phyloP scores from a whole-genome alignment of 2,888 invertebrate genomes.

The Thymelicus acteon region DNA sequence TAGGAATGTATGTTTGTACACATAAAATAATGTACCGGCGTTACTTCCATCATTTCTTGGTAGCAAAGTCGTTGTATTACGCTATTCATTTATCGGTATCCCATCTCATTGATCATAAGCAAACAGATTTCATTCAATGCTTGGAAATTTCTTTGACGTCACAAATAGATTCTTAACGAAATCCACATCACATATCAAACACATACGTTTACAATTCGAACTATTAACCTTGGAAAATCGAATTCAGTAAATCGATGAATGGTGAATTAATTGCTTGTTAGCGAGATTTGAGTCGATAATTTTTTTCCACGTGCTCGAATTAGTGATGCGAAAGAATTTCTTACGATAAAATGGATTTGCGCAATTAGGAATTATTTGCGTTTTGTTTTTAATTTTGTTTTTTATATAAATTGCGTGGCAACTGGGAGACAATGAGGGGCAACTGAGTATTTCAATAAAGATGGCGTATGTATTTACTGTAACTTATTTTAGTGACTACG shows the following conservation, averaged over 20 bases:
- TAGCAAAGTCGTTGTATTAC: neutral
- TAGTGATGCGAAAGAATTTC: constrained; percentile 1
- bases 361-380: neutral
- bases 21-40: neutral
- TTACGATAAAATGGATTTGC: neutral
- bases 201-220: constrained; percentile 12
- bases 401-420: no score
- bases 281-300: neutral
- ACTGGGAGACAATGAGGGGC: no score
- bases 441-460: no score
- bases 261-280: neutral
- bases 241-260: neutral
- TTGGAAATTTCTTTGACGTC: constrained; percentile 2
- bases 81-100: constrained; percentile 12
- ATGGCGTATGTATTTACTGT: no score
- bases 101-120: constrained; percentile 7
- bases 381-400: neutral
- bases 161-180: constrained; percentile 10
- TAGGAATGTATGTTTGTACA: neutral
- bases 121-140: neutral
- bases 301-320: constrained; percentile 1
- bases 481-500: no score
- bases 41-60: neutral
- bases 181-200: neutral
- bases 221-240: neutral